These are phyloP conservation scores for Chloroceryle inda DNA, from an alignment of 2,797 vertebrate species.

Conservation along the genomic window DNA sequence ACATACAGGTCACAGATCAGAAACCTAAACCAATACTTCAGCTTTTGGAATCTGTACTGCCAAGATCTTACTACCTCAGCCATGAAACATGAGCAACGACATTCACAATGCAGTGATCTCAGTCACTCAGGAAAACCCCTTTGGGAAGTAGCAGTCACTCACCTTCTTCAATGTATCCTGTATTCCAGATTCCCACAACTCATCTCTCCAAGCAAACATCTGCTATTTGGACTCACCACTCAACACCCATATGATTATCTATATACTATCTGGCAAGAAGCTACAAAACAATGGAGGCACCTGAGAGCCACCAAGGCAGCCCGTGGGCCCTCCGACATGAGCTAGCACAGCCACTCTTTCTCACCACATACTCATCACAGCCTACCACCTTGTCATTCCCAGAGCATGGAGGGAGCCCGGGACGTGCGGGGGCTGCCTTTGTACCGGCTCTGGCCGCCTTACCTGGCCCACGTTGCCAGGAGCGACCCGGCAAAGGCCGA, in stretches of 20 bases:
- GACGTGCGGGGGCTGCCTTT: accelerated
- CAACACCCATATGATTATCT: accelerated
- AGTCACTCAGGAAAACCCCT: not conserved
- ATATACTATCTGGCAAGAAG: not conserved
- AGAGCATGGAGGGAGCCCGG: not conserved
- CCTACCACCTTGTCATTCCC: accelerated
- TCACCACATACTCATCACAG: accelerated
- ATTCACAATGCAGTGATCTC: accelerated
- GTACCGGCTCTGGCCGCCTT: not conserved
- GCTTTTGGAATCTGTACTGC: not conserved
- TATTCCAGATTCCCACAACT: not conserved
- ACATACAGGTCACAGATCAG: not conserved
- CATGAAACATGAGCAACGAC: not conserved
- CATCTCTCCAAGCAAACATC: not conserved
- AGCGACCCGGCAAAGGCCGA: not conserved
- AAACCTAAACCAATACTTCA: not conserved
- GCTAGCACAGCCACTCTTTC: not conserved
- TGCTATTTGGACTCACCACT: not conserved
- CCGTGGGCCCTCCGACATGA: accelerated
- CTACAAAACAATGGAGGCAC: not conserved
- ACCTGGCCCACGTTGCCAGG: accelerated
- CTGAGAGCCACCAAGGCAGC: not conserved
- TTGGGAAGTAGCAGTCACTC: not conserved
- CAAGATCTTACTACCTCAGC: not conserved
- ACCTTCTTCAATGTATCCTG: not conserved